Conservation (phyloP, 2,113 vertebrate genomes). For the Cyrtonyx montezumae region DNA sequence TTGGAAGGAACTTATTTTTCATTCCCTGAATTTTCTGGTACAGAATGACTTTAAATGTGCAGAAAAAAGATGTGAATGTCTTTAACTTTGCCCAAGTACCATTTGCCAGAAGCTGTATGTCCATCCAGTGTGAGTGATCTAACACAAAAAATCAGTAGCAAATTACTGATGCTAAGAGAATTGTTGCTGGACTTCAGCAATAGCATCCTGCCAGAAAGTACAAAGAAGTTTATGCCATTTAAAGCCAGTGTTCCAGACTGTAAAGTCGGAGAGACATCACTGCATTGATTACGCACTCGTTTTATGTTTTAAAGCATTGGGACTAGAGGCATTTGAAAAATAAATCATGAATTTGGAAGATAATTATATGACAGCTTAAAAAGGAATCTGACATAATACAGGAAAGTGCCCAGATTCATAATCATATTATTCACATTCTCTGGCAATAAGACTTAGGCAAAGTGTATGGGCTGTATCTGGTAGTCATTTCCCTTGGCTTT, state of each 20-base stretch:
- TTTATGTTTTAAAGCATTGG: background rate
- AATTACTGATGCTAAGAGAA: background rate
- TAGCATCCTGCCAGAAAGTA: background rate
- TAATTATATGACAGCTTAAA: background rate
- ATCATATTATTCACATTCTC: background rate
- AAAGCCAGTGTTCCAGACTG: background rate
- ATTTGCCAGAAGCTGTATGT: background rate
- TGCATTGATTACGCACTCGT: background rate
- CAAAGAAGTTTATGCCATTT: background rate
- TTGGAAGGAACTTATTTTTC: background rate
- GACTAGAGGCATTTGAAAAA: background rate
- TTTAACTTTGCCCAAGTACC: background rate
- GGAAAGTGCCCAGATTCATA: background rate
- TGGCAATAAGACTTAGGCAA: background rate
- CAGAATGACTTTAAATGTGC: background rate
- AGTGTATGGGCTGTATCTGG: background rate
- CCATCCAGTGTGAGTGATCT: background rate
- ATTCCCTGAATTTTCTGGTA: background rate
- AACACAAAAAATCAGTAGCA: background rate
- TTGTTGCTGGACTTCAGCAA: background rate
- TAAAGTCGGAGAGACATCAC: background rate
- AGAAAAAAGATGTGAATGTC: background rate
- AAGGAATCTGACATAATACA: background rate
- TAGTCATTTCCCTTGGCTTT: background rate
- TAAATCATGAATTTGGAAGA: background rate